Base-by-base conservation (phyloP, 2,797 vertebrate genomes). In the Dermochelys coriacea region DNA sequence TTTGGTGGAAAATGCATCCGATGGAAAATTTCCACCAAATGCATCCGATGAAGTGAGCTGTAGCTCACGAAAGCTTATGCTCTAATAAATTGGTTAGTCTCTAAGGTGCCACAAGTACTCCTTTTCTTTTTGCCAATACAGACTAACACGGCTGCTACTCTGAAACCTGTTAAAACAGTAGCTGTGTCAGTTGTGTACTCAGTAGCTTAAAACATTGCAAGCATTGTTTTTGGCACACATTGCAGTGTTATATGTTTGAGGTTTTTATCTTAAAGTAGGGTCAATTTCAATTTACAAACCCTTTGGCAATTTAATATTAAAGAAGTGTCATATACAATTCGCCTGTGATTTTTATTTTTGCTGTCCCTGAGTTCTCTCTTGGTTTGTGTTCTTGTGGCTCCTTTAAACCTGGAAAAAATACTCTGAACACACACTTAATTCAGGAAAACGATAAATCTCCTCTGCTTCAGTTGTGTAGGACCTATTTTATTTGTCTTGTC, bases 211-310 rank as follows among this genome's bases (percentile, higher is more conserved):
- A 21, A 41, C 21, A 23, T 12, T 68, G 19, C 5, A 71, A 23
- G 64, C n/a, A 71, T 21, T 18, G 23, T 71, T 71, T 68, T 12
- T 37, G n/a, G n/a, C 18, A 37, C n/a, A 37, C n/a, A 23, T 37
- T 68, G 18, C 9, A 71, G 59, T 61, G 59, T 34, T 61, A 15
- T 4, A 4, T 61, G 15, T 61, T 61, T 61, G 59, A 34, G 31
- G 6, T 61, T 61, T 34, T 61, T 8, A 61, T 61, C 29, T 61
- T 16, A 61, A 34, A 34, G 0, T 84, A 1, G 49, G 74, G n/a
- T 89, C 82, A 92, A 55, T 23, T 80, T 88, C 77, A 79, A 92
- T 82, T 95, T 90, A 81, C 47, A 78, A 88, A 50, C 80, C 88
- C 71, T 12, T 8, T 84, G 51, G 25, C 27, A 12, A 25, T 55